Percentiles rank a stretch among this genome's conserved stretches.
These are phyloP conservation scores for Ceratothoa steindachneri DNA, from an alignment of 2,888 invertebrate species.

Conservation along the genomic window DNA sequence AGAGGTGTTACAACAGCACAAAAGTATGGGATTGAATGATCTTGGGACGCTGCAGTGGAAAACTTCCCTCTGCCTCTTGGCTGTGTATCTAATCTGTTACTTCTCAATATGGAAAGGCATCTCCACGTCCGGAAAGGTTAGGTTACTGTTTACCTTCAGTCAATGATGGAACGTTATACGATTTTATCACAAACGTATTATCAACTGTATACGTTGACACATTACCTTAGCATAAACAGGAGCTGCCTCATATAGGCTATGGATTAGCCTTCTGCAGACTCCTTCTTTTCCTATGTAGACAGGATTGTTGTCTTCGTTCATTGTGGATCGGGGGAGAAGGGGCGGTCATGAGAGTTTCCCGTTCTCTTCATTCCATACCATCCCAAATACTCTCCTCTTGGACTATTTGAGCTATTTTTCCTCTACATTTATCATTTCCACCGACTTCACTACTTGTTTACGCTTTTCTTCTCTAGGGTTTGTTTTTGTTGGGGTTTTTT, in stretches of 20 bases:
- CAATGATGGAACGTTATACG: background rate
- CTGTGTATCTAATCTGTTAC: conserved; percentile 88
- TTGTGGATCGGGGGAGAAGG: background rate
- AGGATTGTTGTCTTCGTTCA: background rate
- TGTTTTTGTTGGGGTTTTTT: no score
- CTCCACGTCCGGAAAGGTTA: conserved; percentile 84
- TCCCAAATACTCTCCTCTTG: no score
- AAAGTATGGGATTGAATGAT: conserved; percentile 74
- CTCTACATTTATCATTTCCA: no score
- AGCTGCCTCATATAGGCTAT: no score
- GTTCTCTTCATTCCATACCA: no score
- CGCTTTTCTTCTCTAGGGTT: no score
- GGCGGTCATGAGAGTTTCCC: no score
- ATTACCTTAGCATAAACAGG: background rate
- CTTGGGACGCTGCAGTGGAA: conserved; percentile 78
- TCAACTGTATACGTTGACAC: background rate
- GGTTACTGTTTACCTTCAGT: conserved; percentile 37
- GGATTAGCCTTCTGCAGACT: no score
- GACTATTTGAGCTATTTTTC: no score
- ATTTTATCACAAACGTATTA: background rate
- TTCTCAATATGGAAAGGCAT: conserved; percentile 96
- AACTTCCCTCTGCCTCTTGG: conserved; percentile 75
- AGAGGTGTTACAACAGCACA: conserved; percentile 77
- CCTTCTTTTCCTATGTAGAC: background rate
- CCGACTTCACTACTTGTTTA: no score